Base-by-base conservation (phyloP, 2,113 vertebrate genomes). In the Cyanoliseus patagonus region DNA sequence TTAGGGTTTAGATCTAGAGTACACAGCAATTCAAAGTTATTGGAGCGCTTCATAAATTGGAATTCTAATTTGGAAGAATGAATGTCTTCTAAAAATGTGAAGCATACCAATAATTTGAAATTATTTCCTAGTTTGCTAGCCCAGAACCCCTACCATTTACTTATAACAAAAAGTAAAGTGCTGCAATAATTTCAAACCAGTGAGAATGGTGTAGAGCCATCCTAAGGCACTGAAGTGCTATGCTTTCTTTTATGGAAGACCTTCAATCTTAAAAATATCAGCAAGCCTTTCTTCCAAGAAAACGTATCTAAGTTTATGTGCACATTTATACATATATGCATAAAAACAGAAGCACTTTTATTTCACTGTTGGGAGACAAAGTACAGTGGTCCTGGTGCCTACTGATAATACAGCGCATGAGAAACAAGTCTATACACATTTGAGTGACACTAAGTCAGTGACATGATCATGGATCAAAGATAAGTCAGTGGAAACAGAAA, bases 1-100 rank as follows among this genome's bases (percentile, higher is more conserved):
- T 62, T 73, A 90, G 68, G 73, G 42, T 87, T 90, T 91, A 76
- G 72, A 87, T 92, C 86, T 91, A 94, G 31, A 93, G 64, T 75
- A 88, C 73, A 95, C 41, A 96, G 89, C 88, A 97, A 96, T 96
- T 97, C 95, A 80, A 98, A 98, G 81, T 93, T 96, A 97, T 77
- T 97, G 91, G 79, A 97, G 85, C 1, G 4, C 94, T 97, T 97
- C 91, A 96, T 74, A 97, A 96, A 97, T 95, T 97, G 95, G 94
- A 97, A 96, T 97, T 97, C 77, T 94, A 97, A 97, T 97, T 96
- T 96, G 87, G 86, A 97, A 97, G 94, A 98, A 97, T 96, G 91
- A 97, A 97, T 69, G 47, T 90, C 91, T 96, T 92, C 92, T 97
- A 97, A 98, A 97, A 98, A 94, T 83, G 53, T 57, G 85, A 96